Evolutionary conservation across 2,888 invertebrate genomes (phyloP).

Genomic region (Melikaiella ostensackeni): DNA sequence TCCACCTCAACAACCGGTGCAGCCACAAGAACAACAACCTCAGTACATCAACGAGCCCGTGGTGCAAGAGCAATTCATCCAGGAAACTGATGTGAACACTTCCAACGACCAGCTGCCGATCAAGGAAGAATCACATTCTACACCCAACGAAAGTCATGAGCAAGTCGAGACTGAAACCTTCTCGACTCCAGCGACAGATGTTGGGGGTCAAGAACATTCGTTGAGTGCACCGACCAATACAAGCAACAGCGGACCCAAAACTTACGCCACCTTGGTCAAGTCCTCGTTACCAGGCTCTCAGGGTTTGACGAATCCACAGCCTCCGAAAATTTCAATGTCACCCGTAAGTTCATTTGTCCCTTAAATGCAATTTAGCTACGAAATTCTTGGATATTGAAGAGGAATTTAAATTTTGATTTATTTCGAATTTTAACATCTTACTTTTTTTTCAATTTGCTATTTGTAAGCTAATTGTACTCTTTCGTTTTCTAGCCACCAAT

Average conservation of each 20-base stretch:
- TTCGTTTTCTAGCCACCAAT: conserved; percentile 71
- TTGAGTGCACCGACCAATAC: conserved; percentile 76
- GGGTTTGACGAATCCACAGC: conserved; percentile 68
- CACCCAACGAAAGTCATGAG: conserved; percentile 70
- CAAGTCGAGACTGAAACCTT: conserved; percentile 70
- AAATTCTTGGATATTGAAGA: too few species aligned
- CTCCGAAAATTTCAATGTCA: conserved; percentile 76
- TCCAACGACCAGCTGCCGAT: conserved; percentile 51
- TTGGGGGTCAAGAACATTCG: conserved; percentile 72
- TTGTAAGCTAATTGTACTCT: background rate
- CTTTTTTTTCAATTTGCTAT: too few species aligned
- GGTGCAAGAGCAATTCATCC: conserved; percentile 69
- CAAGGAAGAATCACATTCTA: conserved; percentile 69
- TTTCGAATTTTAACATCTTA: too few species aligned
- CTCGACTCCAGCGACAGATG: conserved; percentile 72
- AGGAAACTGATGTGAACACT: conserved; percentile 69
- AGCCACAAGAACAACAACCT: conserved; percentile 61
- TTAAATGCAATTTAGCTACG: background rate
- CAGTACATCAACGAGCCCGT: conserved; percentile 66
- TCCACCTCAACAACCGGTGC: conserved; percentile 51
- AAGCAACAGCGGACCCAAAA: conserved; percentile 83
- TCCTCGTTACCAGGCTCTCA: conserved; percentile 76
- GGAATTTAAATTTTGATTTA: too few species aligned
- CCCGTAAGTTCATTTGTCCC: conserved; percentile 70
- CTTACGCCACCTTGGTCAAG: conserved; percentile 92